Evolutionary conservation across 1,140 invertebrate species (phyloP), one percentile per base, ranked within the genome.

Genomic region (Drosophila tani): DNA sequence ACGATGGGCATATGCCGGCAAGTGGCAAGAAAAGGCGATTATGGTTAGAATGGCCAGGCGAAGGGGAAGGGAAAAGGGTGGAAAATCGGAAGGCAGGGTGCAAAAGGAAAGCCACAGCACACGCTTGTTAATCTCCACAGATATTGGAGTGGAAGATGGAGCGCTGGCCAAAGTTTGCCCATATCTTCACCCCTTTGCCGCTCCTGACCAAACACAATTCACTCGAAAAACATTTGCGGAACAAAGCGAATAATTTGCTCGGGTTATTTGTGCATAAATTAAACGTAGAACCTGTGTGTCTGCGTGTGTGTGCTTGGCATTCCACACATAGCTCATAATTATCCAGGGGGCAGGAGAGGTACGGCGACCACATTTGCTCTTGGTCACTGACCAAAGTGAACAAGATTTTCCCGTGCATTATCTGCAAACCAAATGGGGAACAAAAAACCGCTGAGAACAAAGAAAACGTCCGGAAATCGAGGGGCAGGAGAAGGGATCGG

Each of bases 291-390:
- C 53, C 50, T 32, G 50, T 51, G 50, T 53, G 15, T 32, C 12
- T 35, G 29, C 19, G 63, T 17, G 17, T 58, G n/a, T 27, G 56
- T 24, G 27, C 15, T 1, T 2, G 14, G 50, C 67, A 83, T 80
- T 80, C 79, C 75, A 56, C 66, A 67, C 84, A 87, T 88, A 77
- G 81, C 85, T 88, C 85, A 81, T 87, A 87, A 87, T 87, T 87
- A 87, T 88, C 81, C 69, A 27, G 60, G 11, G 40, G 41, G 17
- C 14, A 29, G 50, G 15, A 40, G 24, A 29, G 38, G 12, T 8
- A 21, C 55, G 50, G 75, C 40, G 41, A 41, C 49, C 67, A 58
- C 74, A 85, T 70, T 68, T 63, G 74, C 74, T 64, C 67, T 65
- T 58, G 74, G 58, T 80, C 62, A 50, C 24, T 57, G 62, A 65